Evolutionary conservation across 2,888 invertebrate genomes (phyloP).

Genomic region (Drosophila emarginata): DNA sequence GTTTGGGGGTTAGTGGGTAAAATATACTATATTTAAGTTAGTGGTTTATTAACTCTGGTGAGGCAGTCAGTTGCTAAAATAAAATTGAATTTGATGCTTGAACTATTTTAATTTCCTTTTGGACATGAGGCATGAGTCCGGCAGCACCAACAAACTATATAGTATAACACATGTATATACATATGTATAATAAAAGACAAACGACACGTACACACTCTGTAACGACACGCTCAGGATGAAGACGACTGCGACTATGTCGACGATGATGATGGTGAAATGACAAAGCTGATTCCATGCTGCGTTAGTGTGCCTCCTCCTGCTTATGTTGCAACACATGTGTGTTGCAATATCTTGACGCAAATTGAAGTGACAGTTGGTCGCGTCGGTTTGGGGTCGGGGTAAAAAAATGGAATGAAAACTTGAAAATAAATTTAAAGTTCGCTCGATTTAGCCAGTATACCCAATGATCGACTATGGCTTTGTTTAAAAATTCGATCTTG

Average conservation of each 20-base stretch:
- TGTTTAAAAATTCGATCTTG: too few species aligned
- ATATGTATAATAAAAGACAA: slow-evolving; percentile 50
- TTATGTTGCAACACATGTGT: slow-evolving; percentile 44
- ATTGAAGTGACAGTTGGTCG: slow-evolving; percentile 38
- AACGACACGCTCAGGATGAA: slow-evolving; percentile 12
- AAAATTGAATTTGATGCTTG: slow-evolving; percentile 67
- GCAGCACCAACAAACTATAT: not conserved
- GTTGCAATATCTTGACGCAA: slow-evolving; percentile 30
- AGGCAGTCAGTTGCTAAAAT: slow-evolving; percentile 28
- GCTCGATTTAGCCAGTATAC: too few species aligned
- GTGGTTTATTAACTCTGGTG: slow-evolving; percentile 5
- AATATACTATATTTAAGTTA: not conserved
- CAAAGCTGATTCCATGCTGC: not conserved
- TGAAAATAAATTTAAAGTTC: slow-evolving; percentile 12
- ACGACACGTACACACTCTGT: slow-evolving; percentile 59
- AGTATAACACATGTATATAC: too few species aligned
- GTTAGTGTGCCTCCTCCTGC: slow-evolving; percentile 15
- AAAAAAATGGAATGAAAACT: slow-evolving; percentile 16
- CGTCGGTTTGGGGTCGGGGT: not conserved
- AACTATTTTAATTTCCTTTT: slow-evolving; percentile 70
- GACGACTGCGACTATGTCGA: not conserved
- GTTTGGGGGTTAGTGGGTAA: slow-evolving; percentile 15
- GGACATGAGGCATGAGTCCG: slow-evolving; percentile 57
- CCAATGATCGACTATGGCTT: not conserved
- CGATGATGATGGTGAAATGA: slow-evolving; percentile 31